Evolutionary conservation across 2,797 vertebrate species (phyloP).

Genomic region (Scyliorhinus canicula): DNA sequence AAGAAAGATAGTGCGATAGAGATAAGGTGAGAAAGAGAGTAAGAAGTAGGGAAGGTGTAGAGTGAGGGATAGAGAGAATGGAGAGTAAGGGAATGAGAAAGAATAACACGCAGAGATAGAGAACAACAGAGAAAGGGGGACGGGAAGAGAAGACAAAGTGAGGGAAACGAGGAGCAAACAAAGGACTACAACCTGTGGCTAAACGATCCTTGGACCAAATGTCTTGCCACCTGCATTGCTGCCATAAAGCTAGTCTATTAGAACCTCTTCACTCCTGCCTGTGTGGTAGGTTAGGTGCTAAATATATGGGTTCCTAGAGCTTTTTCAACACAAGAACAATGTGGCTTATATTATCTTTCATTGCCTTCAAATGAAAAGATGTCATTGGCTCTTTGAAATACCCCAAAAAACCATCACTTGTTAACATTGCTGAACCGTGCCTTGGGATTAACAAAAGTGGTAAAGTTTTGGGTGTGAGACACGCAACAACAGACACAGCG

Average conservation of each 20-base stretch:
- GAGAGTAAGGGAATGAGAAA: background rate
- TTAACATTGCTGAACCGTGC: background rate
- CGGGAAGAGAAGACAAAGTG: background rate
- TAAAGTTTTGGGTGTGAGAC: background rate
- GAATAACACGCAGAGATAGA: background rate
- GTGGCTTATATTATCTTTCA: background rate
- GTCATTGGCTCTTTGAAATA: background rate
- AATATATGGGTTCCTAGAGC: background rate
- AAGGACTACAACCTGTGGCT: background rate
- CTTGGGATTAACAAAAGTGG: background rate
- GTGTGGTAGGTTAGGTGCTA: background rate
- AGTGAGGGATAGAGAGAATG: background rate
- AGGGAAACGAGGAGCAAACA: background rate
- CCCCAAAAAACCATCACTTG: background rate
- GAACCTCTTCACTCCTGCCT: background rate
- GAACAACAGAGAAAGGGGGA: background rate
- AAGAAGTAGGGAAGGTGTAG: background rate
- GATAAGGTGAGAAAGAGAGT: background rate
- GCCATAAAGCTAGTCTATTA: background rate
- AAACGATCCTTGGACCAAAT: background rate
- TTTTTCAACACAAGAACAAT: background rate
- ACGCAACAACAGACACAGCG: background rate
- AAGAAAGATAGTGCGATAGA: background rate
- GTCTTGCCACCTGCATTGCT: background rate
- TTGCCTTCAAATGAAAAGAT: background rate